These are phyloP conservation scores for Podarcis muralis DNA, from an alignment of 2,113 vertebrate genomes.

Conservation along the genomic window DNA sequence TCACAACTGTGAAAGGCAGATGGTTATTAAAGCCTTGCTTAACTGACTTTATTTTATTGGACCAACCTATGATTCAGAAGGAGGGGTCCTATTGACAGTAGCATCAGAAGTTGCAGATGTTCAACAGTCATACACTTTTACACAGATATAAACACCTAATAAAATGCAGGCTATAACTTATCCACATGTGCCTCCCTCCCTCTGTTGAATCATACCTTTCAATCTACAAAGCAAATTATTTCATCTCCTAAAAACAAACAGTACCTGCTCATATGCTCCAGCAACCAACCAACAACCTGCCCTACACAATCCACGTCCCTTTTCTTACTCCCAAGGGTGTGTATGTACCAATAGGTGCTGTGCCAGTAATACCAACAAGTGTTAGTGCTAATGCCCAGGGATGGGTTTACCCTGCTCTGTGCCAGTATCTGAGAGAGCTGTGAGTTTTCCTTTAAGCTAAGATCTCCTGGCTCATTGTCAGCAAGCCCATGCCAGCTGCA, in stretches of 20 bases:
- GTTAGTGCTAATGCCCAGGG: conserved; percentile 50
- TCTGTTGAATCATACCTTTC: not conserved
- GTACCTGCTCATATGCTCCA: not conserved
- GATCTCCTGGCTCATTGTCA: conserved; percentile 79
- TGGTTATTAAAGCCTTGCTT: not conserved
- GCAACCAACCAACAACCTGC: conserved; percentile 12
- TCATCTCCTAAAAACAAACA: conserved; percentile 8
- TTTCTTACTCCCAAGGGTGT: conserved; percentile 43
- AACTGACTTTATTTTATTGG: fast-evolving
- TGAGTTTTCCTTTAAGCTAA: conserved; percentile 69
- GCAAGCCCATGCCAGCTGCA: conserved; percentile 71
- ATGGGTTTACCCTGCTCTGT: conserved; percentile 52
- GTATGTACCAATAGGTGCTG: not conserved
- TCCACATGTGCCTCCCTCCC: not conserved
- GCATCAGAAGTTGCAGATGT: not conserved
- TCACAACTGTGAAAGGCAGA: not conserved
- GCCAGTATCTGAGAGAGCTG: conserved; percentile 66
- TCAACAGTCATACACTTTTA: not conserved
- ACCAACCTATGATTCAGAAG: not conserved
- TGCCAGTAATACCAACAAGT: conserved; percentile 56
- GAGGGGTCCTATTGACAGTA: not conserved
- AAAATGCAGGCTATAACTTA: not conserved
- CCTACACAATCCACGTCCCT: conserved; percentile 29
- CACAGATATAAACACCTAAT: not conserved
- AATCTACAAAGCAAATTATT: not conserved